Conservation (phyloP, 2,797 vertebrate species). For the Aulostomus chinensis region DNA sequence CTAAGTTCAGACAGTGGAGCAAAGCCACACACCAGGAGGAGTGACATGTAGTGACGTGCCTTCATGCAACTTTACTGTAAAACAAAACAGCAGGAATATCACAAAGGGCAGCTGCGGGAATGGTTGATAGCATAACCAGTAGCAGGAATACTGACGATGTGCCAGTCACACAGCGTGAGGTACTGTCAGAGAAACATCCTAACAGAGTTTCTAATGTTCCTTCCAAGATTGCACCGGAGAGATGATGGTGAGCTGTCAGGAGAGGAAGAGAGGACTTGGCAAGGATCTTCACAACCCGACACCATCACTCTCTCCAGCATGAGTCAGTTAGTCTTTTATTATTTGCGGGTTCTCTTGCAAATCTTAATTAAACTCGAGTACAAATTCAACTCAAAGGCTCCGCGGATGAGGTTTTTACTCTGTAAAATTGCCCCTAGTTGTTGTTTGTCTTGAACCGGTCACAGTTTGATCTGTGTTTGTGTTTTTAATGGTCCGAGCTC, state of each 20-base stretch:
- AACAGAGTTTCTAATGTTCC: too few species aligned
- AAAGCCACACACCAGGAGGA: conserved; percentile 24
- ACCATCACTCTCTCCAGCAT: too few species aligned
- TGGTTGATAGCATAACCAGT: background rate
- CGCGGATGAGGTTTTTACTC: conserved; percentile 1
- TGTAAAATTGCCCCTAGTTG: background rate
- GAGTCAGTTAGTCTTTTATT: too few species aligned
- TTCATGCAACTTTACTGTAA: conserved; percentile 37
- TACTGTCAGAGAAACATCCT: too few species aligned
- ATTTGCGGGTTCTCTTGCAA: too few species aligned
- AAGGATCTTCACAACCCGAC: too few species aligned
- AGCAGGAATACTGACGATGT: background rate
- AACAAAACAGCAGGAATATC: conserved; percentile 7
- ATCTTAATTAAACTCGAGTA: too few species aligned
- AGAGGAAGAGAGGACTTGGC: too few species aligned
- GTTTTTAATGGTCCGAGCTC: conserved; percentile 2
- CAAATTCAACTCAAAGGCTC: too few species aligned
- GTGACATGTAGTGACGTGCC: conserved; percentile 7
- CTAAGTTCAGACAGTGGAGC: conserved; percentile 12
- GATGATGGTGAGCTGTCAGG: too few species aligned
- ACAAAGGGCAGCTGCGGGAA: conserved; percentile 12
- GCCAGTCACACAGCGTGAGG: conserved; percentile 13
- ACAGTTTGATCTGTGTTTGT: background rate
- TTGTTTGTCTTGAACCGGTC: conserved; percentile 1
- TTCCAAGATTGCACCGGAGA: too few species aligned